Conservation (phyloP, 1,140 invertebrate genomes). For the Heliconius hermathena region DNA sequence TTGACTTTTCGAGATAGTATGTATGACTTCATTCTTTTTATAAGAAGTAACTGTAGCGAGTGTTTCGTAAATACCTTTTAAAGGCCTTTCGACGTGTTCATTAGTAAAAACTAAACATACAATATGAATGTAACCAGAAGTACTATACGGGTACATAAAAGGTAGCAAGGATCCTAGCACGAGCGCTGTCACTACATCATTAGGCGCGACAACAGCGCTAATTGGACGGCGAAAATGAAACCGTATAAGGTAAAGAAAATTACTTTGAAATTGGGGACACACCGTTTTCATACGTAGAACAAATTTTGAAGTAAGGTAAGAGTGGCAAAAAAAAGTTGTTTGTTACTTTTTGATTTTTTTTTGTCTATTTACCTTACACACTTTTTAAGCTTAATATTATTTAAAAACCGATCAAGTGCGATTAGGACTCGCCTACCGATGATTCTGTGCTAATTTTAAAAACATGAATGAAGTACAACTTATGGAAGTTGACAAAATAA, state of each 20-base stretch:
- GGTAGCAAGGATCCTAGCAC: neutral
- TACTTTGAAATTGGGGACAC: neutral
- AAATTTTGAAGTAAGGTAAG: neutral
- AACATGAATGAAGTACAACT: too few relatives aligned
- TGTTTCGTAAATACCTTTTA: neutral
- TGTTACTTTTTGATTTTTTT: too few relatives aligned
- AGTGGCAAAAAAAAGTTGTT: too few relatives aligned
- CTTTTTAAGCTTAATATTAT: too few relatives aligned
- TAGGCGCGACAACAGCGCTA: neutral
- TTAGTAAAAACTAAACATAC: neutral
- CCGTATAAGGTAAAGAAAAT: neutral
- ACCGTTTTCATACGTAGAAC: neutral
- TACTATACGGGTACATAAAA: too few relatives aligned
- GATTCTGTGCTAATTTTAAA: too few relatives aligned
- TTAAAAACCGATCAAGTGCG: too few relatives aligned
- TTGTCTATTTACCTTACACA: too few relatives aligned
- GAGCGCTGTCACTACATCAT: constrained; percentile 5
- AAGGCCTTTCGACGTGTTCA: neutral
- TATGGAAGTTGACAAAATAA: too few relatives aligned
- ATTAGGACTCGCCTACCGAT: too few relatives aligned
- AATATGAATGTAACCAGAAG: neutral
- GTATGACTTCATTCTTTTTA: neutral
- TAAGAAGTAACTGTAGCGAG: neutral
- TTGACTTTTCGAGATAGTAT: neutral
- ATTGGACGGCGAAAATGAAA: neutral